Conservation (phyloP, 2,797 vertebrate species). For the Sciurus carolinensis region DNA sequence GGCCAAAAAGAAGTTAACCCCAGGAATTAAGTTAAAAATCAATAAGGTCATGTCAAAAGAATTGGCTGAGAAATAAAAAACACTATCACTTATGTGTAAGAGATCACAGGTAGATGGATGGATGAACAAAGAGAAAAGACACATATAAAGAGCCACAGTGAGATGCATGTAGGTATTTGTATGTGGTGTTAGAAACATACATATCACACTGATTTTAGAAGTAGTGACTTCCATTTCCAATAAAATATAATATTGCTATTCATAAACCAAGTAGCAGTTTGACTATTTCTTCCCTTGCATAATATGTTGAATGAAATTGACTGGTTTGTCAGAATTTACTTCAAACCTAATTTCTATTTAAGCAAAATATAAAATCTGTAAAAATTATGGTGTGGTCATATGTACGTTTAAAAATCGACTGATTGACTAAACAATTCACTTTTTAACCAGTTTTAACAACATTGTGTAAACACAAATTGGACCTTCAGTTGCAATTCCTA, state of each 20-base stretch:
- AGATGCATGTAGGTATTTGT: background rate
- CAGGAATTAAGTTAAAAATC: conserved; percentile 17
- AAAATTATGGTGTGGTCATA: background rate
- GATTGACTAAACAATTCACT: background rate
- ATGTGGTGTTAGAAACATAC: background rate
- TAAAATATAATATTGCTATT: conserved; percentile 10
- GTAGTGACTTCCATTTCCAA: background rate
- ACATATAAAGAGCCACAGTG: background rate
- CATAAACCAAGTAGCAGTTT: conserved; percentile 17
- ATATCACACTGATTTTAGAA: background rate
- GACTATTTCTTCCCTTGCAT: background rate
- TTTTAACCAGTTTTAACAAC: background rate
- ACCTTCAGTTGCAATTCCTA: background rate
- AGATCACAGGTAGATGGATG: background rate
- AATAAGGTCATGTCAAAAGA: conserved; percentile 4
- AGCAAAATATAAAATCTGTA: conserved; percentile 11
- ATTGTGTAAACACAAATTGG: background rate
- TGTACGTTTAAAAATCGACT: background rate
- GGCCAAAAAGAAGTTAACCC: background rate
- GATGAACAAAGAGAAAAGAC: background rate
- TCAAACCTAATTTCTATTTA: conserved; percentile 22
- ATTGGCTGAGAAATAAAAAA: background rate
- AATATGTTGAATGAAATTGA: conserved; percentile 58
- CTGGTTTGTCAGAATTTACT: background rate
- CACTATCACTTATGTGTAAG: background rate